A percentile compares a stretch with the other conserved stretches of the same genome.
These are phyloP conservation scores for Sycobia sp. DNA, from an alignment of 1,140 invertebrate genomes.

Conservation along the genomic window DNA sequence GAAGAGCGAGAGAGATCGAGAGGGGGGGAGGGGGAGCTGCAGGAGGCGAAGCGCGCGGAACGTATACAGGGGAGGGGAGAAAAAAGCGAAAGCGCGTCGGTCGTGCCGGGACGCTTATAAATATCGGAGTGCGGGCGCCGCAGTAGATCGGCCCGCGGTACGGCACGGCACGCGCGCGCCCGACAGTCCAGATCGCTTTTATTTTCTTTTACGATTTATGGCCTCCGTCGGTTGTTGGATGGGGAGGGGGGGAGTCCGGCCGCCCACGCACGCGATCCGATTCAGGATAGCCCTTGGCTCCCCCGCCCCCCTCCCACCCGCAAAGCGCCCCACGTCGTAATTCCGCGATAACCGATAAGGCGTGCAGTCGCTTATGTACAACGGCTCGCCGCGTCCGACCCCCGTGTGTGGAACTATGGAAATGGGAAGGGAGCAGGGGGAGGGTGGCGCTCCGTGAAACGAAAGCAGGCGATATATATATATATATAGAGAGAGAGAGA, in stretches of 20 bases:
- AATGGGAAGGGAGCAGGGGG: not conserved
- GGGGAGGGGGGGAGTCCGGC: not conserved
- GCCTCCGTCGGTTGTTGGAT: constrained; percentile 33
- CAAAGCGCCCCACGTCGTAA: constrained; percentile 32
- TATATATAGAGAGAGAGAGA: no score
- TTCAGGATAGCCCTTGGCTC: no score
- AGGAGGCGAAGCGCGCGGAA: no score
- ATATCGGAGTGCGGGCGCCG: constrained; percentile 42
- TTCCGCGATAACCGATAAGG: constrained; percentile 33
- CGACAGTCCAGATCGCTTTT: constrained; percentile 39
- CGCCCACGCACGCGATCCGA: not conserved
- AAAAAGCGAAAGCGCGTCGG: constrained; percentile 3
- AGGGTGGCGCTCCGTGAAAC: no score
- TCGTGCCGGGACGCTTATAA: constrained; percentile 9
- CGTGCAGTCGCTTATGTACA: constrained; percentile 27
- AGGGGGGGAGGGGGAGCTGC: no score
- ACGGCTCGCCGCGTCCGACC: not conserved
- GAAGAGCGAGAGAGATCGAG: no score
- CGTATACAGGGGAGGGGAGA: not conserved
- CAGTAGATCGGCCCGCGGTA: not conserved
- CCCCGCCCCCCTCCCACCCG: not conserved
- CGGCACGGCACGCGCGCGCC: constrained; percentile 17
- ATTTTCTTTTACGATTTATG: constrained; percentile 49
- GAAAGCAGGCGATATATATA: no score
- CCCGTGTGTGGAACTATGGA: not conserved